These are phyloP conservation scores for Teleogryllus occipitalis DNA, from an alignment of 1,140 invertebrate species.

Conservation along the genomic window DNA sequence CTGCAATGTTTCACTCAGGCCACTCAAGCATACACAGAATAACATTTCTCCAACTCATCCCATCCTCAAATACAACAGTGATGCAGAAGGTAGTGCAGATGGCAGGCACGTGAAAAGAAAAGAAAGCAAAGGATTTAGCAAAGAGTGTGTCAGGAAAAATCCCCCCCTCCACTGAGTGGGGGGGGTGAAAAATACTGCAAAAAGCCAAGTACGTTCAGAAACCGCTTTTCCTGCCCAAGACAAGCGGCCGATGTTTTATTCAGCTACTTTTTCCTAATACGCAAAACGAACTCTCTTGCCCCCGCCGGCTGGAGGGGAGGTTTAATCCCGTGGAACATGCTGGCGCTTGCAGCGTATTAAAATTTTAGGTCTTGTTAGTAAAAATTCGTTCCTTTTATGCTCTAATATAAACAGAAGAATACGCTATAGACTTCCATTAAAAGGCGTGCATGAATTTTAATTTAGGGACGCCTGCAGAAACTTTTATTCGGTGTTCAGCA, in stretches of 20 bases:
- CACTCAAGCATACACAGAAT: no score
- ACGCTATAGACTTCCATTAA: neutral
- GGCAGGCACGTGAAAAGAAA: no score
- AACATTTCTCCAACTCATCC: no score
- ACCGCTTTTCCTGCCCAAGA: neutral
- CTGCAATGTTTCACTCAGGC: no score
- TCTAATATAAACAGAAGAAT: neutral
- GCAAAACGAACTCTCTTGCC: neutral
- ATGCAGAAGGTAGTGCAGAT: no score
- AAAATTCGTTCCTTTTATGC: neutral
- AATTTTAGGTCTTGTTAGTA: neutral
- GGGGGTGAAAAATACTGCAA: no score
- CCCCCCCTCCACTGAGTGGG: no score
- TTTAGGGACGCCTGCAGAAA: neutral
- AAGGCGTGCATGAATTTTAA: neutral
- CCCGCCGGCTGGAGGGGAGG: neutral
- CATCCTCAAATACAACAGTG: no score
- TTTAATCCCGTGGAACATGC: neutral
- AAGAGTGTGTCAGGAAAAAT: no score
- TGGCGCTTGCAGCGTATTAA: neutral
- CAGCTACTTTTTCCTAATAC: neutral
- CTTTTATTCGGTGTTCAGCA: neutral
- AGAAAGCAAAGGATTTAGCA: no score
- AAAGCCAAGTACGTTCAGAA: neutral
- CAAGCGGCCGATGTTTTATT: neutral